Evolutionary conservation across 2,797 vertebrate genomes (phyloP).

Genomic region (Pseudopleuronectes americanus): DNA sequence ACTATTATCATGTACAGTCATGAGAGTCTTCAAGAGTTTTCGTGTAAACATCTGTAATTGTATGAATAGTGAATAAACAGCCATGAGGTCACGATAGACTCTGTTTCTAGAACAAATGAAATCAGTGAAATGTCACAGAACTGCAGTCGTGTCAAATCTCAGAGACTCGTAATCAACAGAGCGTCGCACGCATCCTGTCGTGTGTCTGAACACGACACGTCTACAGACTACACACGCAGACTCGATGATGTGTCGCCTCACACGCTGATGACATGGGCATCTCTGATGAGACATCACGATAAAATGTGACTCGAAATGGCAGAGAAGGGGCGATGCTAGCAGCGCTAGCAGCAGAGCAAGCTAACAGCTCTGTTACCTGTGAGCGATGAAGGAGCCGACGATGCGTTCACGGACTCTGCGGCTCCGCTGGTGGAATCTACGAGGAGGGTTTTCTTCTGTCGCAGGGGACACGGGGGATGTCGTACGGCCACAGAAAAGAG

Average conservation of each 20-base stretch:
- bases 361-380: conserved; percentile 60
- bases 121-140: neutral
- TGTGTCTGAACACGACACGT: too few relatives aligned
- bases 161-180: neutral
- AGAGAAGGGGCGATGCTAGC: conserved; percentile 12
- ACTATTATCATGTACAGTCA: too few relatives aligned
- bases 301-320: neutral
- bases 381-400: conserved; percentile 30
- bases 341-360: conserved; percentile 30
- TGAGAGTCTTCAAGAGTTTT: neutral
- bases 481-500: conserved; percentile 21
- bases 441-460: conserved; percentile 1
- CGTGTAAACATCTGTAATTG: neutral
- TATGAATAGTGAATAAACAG: neutral
- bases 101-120: neutral
- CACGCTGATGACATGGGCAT: rapidly evolving
- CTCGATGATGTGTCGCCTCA: rapidly evolving
- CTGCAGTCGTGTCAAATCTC: conserved; percentile 54
- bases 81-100: rapidly evolving
- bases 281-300: rapidly evolving
- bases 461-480: conserved; percentile 1
- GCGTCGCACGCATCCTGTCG: neutral
- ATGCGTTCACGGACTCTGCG: conserved; percentile 31
- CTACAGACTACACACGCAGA: too few relatives aligned
- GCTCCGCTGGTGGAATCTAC: conserved; percentile 23